Base-by-base conservation (phyloP, 2,797 vertebrate species). In the Eulemur rubriventer region DNA sequence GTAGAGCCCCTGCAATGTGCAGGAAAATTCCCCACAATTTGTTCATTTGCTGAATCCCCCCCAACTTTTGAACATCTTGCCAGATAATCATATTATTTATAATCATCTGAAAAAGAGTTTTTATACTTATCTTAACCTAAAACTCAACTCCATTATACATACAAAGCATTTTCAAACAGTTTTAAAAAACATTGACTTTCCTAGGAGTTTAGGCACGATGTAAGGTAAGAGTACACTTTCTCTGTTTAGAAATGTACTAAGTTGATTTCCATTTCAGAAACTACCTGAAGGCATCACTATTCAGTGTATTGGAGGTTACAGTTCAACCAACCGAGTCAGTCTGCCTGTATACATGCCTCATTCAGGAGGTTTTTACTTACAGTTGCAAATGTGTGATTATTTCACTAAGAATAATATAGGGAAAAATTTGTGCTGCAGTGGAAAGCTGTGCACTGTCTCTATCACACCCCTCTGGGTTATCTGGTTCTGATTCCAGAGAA, bases 241-340 rank as follows among this genome's bases (percentile, higher is more conserved):
- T 93, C 18, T 43, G 46, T 72, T 83, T 46, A 73, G 69, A 96
- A 89, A 85, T 69, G 46, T 85, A 82, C 35, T 61, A 38, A 69
- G 35, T 59, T 65, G 43, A 6, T 73, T 81, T 94, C n/a, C 63
- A 46, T 72, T 85, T 96, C n/a, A 82, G 69, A 75, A 94, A 61
- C 73, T 59, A 20, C 11, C 46, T 13, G 43, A 69, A 83, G 75
- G n/a, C 16, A 78, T 43, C 33, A 46, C 35, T 61, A 6, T n/a
- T 88, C 28, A 35, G 22, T 52, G 55, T 24, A 22, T 26, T 10
- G 12, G 13, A 17, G 20, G 30, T 33, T 28, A 93, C 12, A 43
- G 0, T n/a, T 50, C 9, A 17, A 59, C 55, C 30, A 33, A 1
- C 1, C 12, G 61, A 35, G 46, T 67, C 70, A 79, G 17, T 65